Base-by-base conservation (phyloP, 2,797 vertebrate genomes). In the Anguilla megastoma region DNA sequence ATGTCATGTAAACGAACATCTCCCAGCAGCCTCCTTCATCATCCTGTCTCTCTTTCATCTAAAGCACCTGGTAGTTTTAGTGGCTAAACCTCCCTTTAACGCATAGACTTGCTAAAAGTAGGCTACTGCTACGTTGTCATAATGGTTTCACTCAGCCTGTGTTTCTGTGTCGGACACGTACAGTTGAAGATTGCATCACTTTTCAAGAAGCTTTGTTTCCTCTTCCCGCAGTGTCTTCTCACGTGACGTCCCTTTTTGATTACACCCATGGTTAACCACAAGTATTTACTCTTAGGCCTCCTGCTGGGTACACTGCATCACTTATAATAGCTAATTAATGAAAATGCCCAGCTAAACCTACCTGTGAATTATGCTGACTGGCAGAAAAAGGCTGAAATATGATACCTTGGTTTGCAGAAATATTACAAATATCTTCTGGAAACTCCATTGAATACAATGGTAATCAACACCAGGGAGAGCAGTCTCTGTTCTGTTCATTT, bases 311-410 rank as follows among this genome's bases (percentile, higher is more conserved):
- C 84, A 50, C 79, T 82, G 56, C 56, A 82, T 86, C 79, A 86
- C 76, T 88, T 85, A 88, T 83, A 88, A 86, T 69, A 88, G 88
- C 76, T 86, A 86, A 86, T 88, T 88, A 88, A 86, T 60, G 71
- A 52, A 79, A 88, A 66, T 66, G 85, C 74, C 52, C 60, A 88
- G 86, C 87, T 88, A 88, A 88, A 88, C 85, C 84, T 88, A 74
- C 87, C 87, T 88, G 83, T 69, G 84, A 88, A 85, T 88, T 88
- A 88, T 50, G 82, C 82, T 88, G 83, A 88, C 84, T 85, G 36
- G 87, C 63, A 88, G 52, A 54, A 84, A 84, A 80, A 80, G 33
- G 27, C 82, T 69, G 83, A 66, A 74, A 21, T 71, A 9, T 56
- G 48, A 85, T 71, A 76, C 66, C 50, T 88, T 50, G 84, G 50